Percentiles rank a stretch among this genome's conserved stretches.
Evolutionary conservation across 1,140 invertebrate genomes (phyloP).

Genomic region (Drosophila asahinai): DNA sequence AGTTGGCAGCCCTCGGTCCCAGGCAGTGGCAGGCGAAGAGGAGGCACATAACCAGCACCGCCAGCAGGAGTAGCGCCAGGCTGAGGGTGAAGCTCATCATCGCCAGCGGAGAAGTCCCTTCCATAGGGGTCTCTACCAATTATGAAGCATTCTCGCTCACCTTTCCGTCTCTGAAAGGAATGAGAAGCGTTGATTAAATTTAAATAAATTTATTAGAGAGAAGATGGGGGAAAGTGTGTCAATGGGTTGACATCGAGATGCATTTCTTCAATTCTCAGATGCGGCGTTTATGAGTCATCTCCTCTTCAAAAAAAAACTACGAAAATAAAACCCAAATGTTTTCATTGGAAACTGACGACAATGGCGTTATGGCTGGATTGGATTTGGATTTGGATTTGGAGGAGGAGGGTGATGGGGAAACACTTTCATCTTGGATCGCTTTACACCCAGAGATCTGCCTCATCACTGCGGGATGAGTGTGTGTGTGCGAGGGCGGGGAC

Average conservation of each 20-base stretch:
- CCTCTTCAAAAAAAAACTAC: slow-evolving; percentile 1
- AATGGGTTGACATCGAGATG: slow-evolving; percentile 1
- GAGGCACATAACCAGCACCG: slow-evolving; percentile 83
- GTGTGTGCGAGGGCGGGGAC: slow-evolving; percentile 22
- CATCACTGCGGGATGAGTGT: slow-evolving; percentile 10
- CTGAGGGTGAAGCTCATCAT: slow-evolving; percentile 80
- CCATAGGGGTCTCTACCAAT: slow-evolving; percentile 63
- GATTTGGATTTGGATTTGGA: slow-evolving; percentile 11
- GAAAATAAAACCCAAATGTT: slow-evolving; percentile 71
- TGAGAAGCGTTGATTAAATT: background rate
- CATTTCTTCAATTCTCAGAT: background rate
- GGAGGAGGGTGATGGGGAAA: slow-evolving; percentile 2
- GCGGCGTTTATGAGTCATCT: slow-evolving; percentile 20
- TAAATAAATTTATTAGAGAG: background rate
- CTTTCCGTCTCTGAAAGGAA: background rate
- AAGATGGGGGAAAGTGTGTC: background rate
- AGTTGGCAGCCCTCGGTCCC: slow-evolving; percentile 86
- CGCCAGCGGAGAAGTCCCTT: slow-evolving; percentile 67
- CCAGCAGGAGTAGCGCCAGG: slow-evolving; percentile 77
- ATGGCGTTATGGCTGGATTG: background rate
- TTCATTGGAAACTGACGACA: slow-evolving; percentile 58
- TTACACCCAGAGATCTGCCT: slow-evolving; percentile 52
- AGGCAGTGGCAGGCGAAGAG: slow-evolving; percentile 86
- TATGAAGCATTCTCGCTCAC: background rate
- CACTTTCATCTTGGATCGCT: slow-evolving; percentile 79